Evolutionary conservation across 2,797 vertebrate genomes (phyloP).

Genomic region (Channa striata): DNA sequence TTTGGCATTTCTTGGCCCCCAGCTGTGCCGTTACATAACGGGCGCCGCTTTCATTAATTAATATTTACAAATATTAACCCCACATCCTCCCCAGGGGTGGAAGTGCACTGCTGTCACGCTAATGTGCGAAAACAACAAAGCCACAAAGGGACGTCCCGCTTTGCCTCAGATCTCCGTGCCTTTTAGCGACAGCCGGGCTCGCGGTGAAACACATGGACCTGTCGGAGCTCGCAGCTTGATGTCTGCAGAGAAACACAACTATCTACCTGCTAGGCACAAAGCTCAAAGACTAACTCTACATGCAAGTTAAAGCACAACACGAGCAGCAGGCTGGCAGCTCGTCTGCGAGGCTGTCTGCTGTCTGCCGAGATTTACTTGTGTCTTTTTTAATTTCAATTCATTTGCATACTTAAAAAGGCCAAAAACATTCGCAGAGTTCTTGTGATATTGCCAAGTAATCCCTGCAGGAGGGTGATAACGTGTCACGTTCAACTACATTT

Average conservation of each 20-base stretch:
- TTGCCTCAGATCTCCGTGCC: conserved; percentile 56
- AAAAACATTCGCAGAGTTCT: conserved; percentile 58
- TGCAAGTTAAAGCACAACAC: conserved; percentile 44
- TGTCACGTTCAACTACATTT: conserved; percentile 45
- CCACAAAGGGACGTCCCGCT: conserved; percentile 42
- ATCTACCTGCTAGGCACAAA: conserved; percentile 44
- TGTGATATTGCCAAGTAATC: conserved; percentile 63
- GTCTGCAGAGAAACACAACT: conserved; percentile 23
- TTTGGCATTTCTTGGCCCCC: conserved; percentile 51
- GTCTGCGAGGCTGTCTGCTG: conserved; percentile 59
- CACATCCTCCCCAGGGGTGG: conserved; percentile 56
- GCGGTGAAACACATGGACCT: conserved; percentile 26
- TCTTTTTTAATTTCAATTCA: conserved; percentile 66
- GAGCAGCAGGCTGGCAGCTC: conserved; percentile 59
- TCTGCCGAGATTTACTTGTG: conserved; percentile 62
- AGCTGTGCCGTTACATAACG: conserved; percentile 63
- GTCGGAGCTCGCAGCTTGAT: conserved; percentile 48
- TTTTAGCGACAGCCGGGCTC: conserved; percentile 39
- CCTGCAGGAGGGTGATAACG: conserved; percentile 49
- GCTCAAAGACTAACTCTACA: conserved; percentile 40
- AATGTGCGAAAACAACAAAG: conserved; percentile 68
- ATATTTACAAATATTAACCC: conserved; percentile 80
- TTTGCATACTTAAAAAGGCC: conserved; percentile 74
- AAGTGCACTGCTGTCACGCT: conserved; percentile 61
- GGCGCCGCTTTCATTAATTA: conserved; percentile 74